Evolutionary conservation across 2,888 invertebrate genomes (phyloP).

Genomic region (Chrysolina haemoptera): DNA sequence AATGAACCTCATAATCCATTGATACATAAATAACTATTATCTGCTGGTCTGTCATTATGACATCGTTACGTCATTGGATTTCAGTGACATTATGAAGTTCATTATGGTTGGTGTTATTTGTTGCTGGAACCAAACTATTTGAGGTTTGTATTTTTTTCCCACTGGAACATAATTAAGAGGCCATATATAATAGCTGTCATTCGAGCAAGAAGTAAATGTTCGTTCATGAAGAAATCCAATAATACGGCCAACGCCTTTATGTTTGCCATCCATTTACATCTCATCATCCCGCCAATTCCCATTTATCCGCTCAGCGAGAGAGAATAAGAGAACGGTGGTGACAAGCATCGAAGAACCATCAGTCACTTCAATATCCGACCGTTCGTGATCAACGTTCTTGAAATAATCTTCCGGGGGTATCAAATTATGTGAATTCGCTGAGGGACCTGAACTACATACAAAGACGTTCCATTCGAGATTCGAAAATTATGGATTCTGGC

Average conservation of each 20-base stretch:
- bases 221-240: not conserved
- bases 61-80: no score
- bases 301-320: not conserved
- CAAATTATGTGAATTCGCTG: not conserved
- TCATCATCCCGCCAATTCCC: not conserved
- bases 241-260: not conserved
- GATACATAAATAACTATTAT: no score
- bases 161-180: no score
- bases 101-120: no score
- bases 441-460: not conserved
- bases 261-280: not conserved
- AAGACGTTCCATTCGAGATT: no score
- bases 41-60: no score
- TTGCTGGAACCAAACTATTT: no score
- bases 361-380: not conserved
- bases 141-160: no score
- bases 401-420: not conserved
- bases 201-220: not conserved
- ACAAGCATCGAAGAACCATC: not conserved
- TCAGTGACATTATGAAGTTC: no score
- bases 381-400: not conserved
- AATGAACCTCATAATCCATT: no score
- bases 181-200: not conserved
- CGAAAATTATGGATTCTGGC: not conserved
- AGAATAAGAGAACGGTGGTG: not conserved